These are phyloP conservation scores for Cydia amplana DNA, from an alignment of 1,140 invertebrate species.

Conservation along the genomic window DNA sequence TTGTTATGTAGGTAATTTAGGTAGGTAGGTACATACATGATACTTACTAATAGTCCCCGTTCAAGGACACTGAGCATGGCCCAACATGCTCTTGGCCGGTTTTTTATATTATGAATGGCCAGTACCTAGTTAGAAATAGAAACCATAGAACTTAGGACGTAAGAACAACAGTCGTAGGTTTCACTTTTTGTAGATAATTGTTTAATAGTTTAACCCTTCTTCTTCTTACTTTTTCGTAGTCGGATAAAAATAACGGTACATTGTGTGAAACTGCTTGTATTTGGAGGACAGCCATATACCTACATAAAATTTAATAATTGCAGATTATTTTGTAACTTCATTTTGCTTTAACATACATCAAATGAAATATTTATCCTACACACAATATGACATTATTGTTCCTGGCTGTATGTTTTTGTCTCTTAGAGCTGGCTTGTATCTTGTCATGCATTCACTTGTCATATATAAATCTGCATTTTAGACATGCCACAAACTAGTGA, in stretches of 20 bases:
- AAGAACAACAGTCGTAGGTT: too few species aligned
- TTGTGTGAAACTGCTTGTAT: constrained; percentile 1
- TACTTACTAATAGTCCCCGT: too few species aligned
- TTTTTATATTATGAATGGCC: too few species aligned
- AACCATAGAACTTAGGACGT: too few species aligned
- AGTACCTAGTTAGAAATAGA: too few species aligned
- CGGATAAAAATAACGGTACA: not conserved
- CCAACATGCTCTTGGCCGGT: too few species aligned
- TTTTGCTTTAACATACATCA: not conserved
- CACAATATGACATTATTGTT: not conserved
- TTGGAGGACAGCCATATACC: not conserved
- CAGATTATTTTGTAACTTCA: not conserved
- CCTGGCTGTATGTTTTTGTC: not conserved
- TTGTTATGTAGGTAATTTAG: too few species aligned
- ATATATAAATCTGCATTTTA: constrained; percentile 51
- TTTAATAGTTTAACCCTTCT: too few species aligned
- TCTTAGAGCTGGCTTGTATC: not conserved
- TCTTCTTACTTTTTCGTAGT: not conserved
- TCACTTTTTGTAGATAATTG: too few species aligned
- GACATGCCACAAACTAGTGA: constrained; percentile 72
- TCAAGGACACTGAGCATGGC: too few species aligned
- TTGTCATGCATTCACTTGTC: constrained; percentile 37
- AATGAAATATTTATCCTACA: not conserved
- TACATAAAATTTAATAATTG: not conserved
- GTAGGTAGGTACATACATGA: too few species aligned